phyloP scores from a whole-genome alignment of 2,797 vertebrate species.

The Podarcis siculus region DNA sequence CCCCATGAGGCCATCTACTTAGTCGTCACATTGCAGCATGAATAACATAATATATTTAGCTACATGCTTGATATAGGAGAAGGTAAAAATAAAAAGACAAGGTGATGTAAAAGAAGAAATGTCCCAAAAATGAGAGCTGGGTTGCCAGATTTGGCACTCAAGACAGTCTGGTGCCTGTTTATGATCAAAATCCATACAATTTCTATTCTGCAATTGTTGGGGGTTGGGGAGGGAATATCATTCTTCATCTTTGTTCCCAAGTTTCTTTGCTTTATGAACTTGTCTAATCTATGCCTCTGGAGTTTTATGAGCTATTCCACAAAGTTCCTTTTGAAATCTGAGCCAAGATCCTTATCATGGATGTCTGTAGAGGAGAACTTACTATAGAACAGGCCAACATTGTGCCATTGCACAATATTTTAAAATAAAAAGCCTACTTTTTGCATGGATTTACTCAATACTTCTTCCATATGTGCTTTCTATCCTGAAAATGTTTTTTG shows the following conservation, averaged over 20 bases:
- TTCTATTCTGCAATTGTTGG: background rate
- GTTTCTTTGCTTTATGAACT: background rate
- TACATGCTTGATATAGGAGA: background rate
- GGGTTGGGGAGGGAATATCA: background rate
- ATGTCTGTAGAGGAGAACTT: too few relatives aligned
- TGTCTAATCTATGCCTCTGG: background rate
- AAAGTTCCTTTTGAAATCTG: slow-evolving; percentile 1
- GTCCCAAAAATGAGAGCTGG: background rate
- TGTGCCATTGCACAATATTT: background rate
- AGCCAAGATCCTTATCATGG: background rate
- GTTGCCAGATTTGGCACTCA: background rate
- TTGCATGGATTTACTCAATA: background rate
- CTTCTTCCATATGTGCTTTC: background rate
- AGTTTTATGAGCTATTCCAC: background rate
- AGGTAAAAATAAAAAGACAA: background rate
- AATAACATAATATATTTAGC: background rate
- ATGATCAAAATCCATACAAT: background rate
- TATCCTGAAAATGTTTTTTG: too few relatives aligned
- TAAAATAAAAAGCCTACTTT: background rate
- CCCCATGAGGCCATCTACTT: background rate
- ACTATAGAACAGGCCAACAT: background rate
- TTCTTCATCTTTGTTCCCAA: too few relatives aligned
- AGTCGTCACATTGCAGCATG: background rate
- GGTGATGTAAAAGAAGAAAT: background rate
- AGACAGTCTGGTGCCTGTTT: background rate